Evolutionary conservation across 2,113 vertebrate genomes (phyloP).

Genomic region (Sturnus vulgaris): DNA sequence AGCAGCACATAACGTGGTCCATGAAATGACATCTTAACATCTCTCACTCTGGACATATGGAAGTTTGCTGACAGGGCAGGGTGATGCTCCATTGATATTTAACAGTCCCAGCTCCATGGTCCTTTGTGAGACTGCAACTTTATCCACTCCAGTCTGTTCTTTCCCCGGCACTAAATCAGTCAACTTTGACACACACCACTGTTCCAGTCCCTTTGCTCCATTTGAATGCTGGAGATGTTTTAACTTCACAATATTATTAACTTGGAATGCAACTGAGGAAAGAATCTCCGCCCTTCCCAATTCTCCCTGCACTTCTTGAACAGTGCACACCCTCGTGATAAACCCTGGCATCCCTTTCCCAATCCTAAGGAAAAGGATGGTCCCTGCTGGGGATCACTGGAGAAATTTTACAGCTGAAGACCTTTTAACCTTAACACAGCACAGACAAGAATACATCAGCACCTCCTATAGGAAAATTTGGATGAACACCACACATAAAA

Average conservation of each 20-base stretch:
- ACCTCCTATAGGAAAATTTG: constrained; percentile 54
- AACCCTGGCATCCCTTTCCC: background rate
- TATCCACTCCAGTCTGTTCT: constrained; percentile 14
- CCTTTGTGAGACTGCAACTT: constrained; percentile 16
- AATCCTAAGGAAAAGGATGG: background rate
- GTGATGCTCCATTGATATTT: constrained; percentile 68
- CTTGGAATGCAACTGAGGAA: background rate
- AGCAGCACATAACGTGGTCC: constrained; percentile 66
- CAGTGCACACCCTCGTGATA: accelerated
- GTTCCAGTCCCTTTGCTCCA: background rate
- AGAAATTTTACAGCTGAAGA: background rate
- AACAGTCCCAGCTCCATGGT: constrained; percentile 47
- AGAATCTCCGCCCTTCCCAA: background rate
- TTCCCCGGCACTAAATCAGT: constrained; percentile 28
- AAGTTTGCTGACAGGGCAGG: constrained; percentile 67
- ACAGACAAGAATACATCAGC: constrained; percentile 4
- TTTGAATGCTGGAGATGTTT: background rate
- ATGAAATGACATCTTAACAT: constrained; percentile 72
- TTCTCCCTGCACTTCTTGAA: background rate
- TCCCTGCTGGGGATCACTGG: background rate
- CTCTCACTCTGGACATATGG: constrained; percentile 35
- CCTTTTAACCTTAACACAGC: background rate
- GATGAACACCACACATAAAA: constrained; percentile 37
- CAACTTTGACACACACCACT: background rate
- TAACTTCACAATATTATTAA: background rate